Base-by-base conservation (phyloP, 2,797 vertebrate genomes). In the Manis crassicaudata region DNA sequence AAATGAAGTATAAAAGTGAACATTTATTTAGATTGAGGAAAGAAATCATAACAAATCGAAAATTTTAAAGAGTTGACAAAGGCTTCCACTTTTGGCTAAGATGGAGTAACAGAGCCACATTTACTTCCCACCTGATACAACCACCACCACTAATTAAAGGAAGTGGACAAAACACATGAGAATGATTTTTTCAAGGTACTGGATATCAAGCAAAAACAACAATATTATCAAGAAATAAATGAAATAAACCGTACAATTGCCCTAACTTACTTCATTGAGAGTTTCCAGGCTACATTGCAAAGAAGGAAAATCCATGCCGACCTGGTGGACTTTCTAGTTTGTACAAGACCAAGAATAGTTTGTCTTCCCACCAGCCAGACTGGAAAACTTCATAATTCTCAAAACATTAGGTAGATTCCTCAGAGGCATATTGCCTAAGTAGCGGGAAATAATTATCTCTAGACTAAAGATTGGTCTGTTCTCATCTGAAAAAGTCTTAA, bases 1-100 rank as follows among this genome's bases (percentile, higher is more conserved):
- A 86, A 82, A 88, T 40, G 60, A 88, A 77, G 23, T 46, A 95
- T 32, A 86, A 87, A 95, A 58, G 40, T 77, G 62, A 75, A 9
- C 37, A 60, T 67, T 50, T 72, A 80, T 58, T 37, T 82, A 77
- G 70, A 72, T 50, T 88, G 9, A 82, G 27, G 58, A 77, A 35
- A 58, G 25, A 40, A 82, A 92, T 76, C 52, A 82, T 67, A 82
- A 87, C 40, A 82, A 60, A 65, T 23, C 50, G n/a, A 20, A 35
- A 88, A 32, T 43, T 54, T 52, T 67, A 68, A 88, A 92, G 40
- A 46, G 16, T 21, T 67, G 17, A 60, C 21, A 87, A 58, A 82
- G 29, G 14, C 17, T 68, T 82, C 40, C 23, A 68, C 40, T 92
- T 82, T 76, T 75, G 27, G 60, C 43, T 92, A 67, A 88, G 37